Base-by-base conservation (phyloP, 2,113 vertebrate genomes). In the Neopipo cinnamomea region DNA sequence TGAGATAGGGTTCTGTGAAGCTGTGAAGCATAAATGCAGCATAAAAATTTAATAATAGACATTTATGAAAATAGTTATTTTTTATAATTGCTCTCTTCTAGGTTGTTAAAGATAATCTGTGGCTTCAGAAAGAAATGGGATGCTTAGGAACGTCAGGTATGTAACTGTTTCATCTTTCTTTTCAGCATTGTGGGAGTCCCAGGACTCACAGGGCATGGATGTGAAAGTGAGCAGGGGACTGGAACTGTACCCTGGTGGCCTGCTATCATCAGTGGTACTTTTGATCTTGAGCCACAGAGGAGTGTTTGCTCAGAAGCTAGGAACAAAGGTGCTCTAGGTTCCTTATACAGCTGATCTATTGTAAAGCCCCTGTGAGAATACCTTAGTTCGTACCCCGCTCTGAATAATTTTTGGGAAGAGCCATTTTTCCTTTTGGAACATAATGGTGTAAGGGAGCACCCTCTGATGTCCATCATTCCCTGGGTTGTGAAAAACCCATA, bases 141-240 rank as follows among this genome's bases (percentile, higher is more conserved):
- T 71, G 14, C 31, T 7, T 65, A 23, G 52, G 14, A 13, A 74
- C 80, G 35, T 39, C 74, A 85, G 97, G 98, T 98, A 87, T 47
- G 96, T 85, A 74, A 55, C 62, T 37, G 14, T 78, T 85, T 46
- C 35, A 12, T 85, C 20, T 49, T 19, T 80, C 30, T 94, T 88
- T 49, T 74, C 63, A 59, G 16, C 6, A 1, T 33, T 21, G 16
- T 84, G 52, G 7, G n/a, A 3, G 19, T 81, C 35, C 25, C 9
- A 42, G 58, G 18, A 37, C 30, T 58, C 62, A 20, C 2, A 18
- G n/a, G 30, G 3, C 11, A 4, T 27, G 37, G 23, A 2, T 62
- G 9, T 28, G 10, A 31, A 61, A 9, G 17, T 72, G 58, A 33
- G 35, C 42, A 52, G 42, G 24, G 19, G 10, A 23, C 12, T 72